Evolutionary conservation across 2,113 vertebrate genomes (phyloP).

Genomic region (Opisthocomus hoazin): DNA sequence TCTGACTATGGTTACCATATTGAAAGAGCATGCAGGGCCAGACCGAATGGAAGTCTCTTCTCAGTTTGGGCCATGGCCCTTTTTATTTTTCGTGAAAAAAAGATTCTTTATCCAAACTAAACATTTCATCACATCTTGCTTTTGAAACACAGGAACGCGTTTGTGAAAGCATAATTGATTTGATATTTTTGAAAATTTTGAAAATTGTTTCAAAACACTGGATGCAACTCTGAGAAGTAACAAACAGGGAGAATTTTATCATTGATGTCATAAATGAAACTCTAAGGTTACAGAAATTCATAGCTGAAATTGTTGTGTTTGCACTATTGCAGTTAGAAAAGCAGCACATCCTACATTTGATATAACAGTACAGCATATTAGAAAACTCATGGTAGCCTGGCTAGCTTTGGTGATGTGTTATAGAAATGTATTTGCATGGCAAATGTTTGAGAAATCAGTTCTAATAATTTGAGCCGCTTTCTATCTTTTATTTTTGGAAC

Average conservation of each 20-base stretch:
- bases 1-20: background rate
- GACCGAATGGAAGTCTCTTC: background rate
- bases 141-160: background rate
- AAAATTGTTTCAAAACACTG: background rate
- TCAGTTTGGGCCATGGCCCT: accelerated
- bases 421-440: background rate
- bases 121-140: background rate
- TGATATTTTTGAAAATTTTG: background rate
- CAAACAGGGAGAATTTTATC: background rate
- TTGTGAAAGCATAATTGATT: background rate
- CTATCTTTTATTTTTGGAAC: background rate
- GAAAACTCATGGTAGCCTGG: background rate
- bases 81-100: background rate
- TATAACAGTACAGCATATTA: background rate
- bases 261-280: background rate
- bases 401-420: background rate
- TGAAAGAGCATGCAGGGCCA: background rate
- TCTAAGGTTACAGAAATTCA: background rate
- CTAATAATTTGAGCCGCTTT: background rate
- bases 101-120: background rate
- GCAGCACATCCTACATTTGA: background rate
- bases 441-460: background rate
- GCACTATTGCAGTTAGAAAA: background rate
- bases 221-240: background rate
- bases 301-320: background rate